Percentiles rank a stretch among this genome's conserved stretches.
These are phyloP conservation scores for Lanius collurio DNA, from an alignment of 2,113 vertebrate species.

Conservation along the genomic window DNA sequence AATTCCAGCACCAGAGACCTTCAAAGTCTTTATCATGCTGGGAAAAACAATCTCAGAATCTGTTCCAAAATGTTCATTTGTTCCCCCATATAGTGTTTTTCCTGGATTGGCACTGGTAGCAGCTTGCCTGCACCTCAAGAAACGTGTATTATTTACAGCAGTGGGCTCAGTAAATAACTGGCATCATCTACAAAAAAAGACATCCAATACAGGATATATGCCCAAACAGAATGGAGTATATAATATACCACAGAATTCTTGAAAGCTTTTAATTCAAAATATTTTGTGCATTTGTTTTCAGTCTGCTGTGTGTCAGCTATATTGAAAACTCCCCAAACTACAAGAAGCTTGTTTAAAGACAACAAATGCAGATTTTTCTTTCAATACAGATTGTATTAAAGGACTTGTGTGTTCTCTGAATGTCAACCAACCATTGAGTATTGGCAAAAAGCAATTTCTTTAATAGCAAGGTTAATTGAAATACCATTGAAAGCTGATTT, in stretches of 20 bases:
- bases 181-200: background rate
- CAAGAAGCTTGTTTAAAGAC: background rate
- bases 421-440: constrained; percentile 45
- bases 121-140: background rate
- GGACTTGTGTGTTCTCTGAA: constrained; percentile 37
- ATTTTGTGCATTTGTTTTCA: background rate
- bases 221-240: background rate
- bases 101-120: background rate
- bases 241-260: background rate
- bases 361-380: constrained; percentile 28
- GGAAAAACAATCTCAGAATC: background rate
- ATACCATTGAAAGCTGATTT: constrained; percentile 64
- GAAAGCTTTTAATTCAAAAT: constrained; percentile 3
- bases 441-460: constrained; percentile 66
- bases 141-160: background rate
- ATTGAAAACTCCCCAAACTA: background rate
- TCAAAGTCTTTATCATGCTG: background rate
- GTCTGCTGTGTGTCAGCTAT: background rate
- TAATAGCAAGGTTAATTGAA: constrained; percentile 70
- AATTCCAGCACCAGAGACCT: background rate
- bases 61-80: background rate
- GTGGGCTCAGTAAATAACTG: background rate
- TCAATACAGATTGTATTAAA: constrained; percentile 60
- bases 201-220: background rate
- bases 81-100: background rate